Conservation (phyloP, 2,888 invertebrate genomes). For the Galerucella pusilla region DNA sequence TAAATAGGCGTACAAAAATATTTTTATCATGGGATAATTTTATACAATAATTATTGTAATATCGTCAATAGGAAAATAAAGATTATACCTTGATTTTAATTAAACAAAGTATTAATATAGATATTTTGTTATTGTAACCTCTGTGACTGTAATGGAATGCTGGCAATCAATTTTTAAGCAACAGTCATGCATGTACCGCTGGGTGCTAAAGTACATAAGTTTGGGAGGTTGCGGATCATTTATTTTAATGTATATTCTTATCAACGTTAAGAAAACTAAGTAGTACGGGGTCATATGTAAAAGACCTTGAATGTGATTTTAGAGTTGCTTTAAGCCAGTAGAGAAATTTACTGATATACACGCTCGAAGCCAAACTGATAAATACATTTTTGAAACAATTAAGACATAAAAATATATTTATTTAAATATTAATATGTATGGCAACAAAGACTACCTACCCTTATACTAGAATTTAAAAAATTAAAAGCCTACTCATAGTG, state of each 20-base stretch:
- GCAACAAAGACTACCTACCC: too few species aligned
- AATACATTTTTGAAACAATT: too few species aligned
- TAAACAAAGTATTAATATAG: constrained; percentile 21
- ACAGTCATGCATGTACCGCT: constrained; percentile 20
- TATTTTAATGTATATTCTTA: constrained; percentile 18
- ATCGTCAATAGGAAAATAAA: constrained; percentile 13
- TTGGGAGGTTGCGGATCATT: constrained; percentile 35
- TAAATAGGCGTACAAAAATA: neutral
- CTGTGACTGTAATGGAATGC: constrained; percentile 22
- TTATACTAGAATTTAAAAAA: too few species aligned
- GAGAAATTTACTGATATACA: neutral
- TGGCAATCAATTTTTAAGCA: constrained; percentile 23
- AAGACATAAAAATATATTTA: too few species aligned
- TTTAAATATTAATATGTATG: too few species aligned
- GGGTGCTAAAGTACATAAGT: constrained; percentile 26
- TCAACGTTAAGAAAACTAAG: constrained; percentile 9
- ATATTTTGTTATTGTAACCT: constrained; percentile 32
- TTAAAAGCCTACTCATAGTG: too few species aligned
- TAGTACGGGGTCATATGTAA: constrained; percentile 5
- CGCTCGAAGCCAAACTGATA: too few species aligned
- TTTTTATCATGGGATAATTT: neutral
- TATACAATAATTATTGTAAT: neutral
- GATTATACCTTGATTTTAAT: constrained; percentile 26
- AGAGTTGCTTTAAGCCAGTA: neutral
- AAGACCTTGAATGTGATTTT: neutral